Evolutionary conservation across 2,888 invertebrate genomes (phyloP), one percentile per base, ranked within the genome.

Genomic region (Drosophila emarginata): DNA sequence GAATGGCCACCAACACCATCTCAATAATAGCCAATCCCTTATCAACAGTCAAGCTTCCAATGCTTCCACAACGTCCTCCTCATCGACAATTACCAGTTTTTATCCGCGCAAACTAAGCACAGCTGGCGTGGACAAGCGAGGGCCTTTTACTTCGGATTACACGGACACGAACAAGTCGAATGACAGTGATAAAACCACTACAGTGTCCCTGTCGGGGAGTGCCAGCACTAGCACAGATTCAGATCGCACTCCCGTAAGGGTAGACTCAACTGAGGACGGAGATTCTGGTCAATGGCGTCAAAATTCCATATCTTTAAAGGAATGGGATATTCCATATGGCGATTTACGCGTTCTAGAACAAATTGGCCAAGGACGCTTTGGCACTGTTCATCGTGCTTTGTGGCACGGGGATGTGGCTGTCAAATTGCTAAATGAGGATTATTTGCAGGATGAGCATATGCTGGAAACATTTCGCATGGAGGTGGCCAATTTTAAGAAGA

Each of bases 381-480:
- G 98, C 62, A 97, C 96, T 2, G 99, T 99, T 62, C 97, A 96
- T 92, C 95, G 97, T 79, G 99, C 98, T 69, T 95, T 96, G 88
- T 99, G 99, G 99, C 98, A 99, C 92, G 99, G 99, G 36, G 97
- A 98, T 91, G 98, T 99, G 26, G 99, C 99, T 21, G 97, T 99
- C 79, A 99, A 99, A 93, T 94, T 98, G 88, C 93, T 99, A 76
- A 97, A 98, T 92, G 97, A 98, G 94, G 96, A 97, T 91, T 95
- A 97, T 90, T 93, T 97, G 74, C 95, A 96, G 88, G 96, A 97
- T 91, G 96, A 96, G 84, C 96, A 96, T 89, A 97, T 97, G 72
- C 93, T 99, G 65, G 98, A 98, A 90, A 97, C 97, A 63, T 99
- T 99, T 93, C 98, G 98, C 91, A 94, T 96, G 79, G 99, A 99